phyloP scores from a whole-genome alignment of 1,140 invertebrate genomes.

The Neodiprion lecontei region DNA sequence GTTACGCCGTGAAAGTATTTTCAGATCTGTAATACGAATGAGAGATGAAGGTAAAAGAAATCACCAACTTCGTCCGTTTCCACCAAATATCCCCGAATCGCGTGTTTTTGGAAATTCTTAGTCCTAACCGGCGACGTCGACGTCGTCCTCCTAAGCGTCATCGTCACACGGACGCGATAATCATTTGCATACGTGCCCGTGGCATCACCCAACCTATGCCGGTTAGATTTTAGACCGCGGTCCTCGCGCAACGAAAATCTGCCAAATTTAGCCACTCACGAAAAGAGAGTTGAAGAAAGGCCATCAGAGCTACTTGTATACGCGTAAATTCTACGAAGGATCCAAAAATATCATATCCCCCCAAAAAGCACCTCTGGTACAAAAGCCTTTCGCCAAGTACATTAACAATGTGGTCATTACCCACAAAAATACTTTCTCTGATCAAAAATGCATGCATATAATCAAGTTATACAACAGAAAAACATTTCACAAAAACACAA shows the following conservation, averaged over 20 bases:
- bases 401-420: too few species aligned
- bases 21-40: too few species aligned
- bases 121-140: neutral
- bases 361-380: too few species aligned
- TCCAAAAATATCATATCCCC: neutral
- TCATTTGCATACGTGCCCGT: neutral
- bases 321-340: slow-evolving; percentile 8
- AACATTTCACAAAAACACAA: too few species aligned
- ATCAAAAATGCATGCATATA: too few species aligned
- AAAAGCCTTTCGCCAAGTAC: too few species aligned
- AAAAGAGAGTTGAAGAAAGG: slow-evolving; percentile 18
- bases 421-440: too few species aligned
- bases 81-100: too few species aligned
- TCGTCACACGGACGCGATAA: neutral
- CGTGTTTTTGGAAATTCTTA: neutral
- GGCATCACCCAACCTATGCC: neutral
- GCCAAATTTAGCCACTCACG: slow-evolving; percentile 9
- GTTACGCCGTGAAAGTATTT: too few species aligned
- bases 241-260: slow-evolving; percentile 1
- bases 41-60: too few species aligned
- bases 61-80: too few species aligned
- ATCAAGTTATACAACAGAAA: too few species aligned
- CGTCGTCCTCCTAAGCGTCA: neutral
- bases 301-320: neutral
- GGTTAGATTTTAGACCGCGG: neutral